Conservation (phyloP, 2,113 vertebrate genomes). For the Daubentonia madagascariensis region DNA sequence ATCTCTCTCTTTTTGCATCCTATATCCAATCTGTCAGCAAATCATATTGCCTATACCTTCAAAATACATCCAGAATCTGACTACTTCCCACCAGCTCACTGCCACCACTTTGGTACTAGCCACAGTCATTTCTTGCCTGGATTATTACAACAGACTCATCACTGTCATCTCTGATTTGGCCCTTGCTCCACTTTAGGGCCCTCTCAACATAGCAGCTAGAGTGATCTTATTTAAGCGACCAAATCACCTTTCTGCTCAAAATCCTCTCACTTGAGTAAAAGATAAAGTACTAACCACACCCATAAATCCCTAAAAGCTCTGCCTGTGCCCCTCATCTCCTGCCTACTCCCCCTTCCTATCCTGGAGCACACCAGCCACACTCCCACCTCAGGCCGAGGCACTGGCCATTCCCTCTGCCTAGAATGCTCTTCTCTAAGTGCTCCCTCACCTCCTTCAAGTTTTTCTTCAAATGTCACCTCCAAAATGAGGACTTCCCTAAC, state of each 20-base stretch:
- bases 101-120: neutral
- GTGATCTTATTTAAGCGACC: neutral
- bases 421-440: neutral
- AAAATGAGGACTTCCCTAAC: neutral
- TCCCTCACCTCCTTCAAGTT: neutral
- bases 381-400: neutral
- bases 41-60: neutral
- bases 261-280: neutral
- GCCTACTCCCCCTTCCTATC: fast-evolving
- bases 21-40: neutral
- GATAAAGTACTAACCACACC: neutral
- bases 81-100: neutral
- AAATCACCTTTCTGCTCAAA: neutral
- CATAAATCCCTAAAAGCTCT: neutral
- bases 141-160: neutral
- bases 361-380: neutral
- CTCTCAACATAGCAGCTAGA: neutral
- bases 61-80: neutral
- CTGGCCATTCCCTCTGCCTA: neutral
- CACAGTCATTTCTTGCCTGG: neutral
- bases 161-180: neutral
- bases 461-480: neutral
- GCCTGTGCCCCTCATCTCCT: neutral
- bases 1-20: neutral
- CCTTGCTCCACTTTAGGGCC: neutral